phyloP scores from a whole-genome alignment of 1,140 invertebrate species.

The Drepana arcuata region DNA sequence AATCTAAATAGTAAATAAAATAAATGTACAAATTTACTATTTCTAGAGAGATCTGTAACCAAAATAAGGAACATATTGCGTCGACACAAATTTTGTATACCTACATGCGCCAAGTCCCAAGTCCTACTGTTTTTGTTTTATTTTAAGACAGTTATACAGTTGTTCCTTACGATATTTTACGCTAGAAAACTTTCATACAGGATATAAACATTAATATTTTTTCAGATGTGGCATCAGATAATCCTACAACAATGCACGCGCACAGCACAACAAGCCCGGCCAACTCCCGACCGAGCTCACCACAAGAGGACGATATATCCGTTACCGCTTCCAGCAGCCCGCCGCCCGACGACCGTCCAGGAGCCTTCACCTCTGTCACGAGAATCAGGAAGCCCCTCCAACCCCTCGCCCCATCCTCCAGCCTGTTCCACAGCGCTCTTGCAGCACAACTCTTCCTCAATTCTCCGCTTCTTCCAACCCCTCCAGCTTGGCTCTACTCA shows the following conservation, averaged over 20 bases:
- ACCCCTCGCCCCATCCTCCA: slow-evolving; percentile 57
- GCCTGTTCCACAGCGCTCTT: slow-evolving; percentile 77
- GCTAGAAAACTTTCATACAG: too few species aligned
- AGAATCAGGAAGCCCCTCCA: slow-evolving; percentile 60
- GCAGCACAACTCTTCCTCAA: slow-evolving; percentile 81
- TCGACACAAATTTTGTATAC: too few species aligned
- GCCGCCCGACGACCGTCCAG: slow-evolving; percentile 63
- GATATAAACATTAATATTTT: too few species aligned
- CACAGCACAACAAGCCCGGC: slow-evolving; percentile 78
- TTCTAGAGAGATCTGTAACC: too few species aligned
- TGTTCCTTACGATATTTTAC: too few species aligned
- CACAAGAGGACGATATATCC: slow-evolving; percentile 78
- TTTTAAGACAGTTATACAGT: too few species aligned
- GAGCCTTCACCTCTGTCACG: slow-evolving; percentile 69
- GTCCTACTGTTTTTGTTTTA: too few species aligned
- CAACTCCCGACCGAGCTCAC: slow-evolving; percentile 65
- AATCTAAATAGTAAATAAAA: too few species aligned
- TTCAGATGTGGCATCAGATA: slow-evolving; percentile 50
- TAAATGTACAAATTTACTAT: too few species aligned
- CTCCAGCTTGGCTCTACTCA: slow-evolving; percentile 82
- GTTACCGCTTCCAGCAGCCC: slow-evolving; percentile 76
- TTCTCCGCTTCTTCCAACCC: slow-evolving; percentile 78
- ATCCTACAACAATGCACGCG: slow-evolving; percentile 62
- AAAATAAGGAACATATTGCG: too few species aligned
- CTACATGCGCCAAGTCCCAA: too few species aligned